Base-by-base conservation (phyloP, 1,140 invertebrate genomes). In the Amyelois transitella region DNA sequence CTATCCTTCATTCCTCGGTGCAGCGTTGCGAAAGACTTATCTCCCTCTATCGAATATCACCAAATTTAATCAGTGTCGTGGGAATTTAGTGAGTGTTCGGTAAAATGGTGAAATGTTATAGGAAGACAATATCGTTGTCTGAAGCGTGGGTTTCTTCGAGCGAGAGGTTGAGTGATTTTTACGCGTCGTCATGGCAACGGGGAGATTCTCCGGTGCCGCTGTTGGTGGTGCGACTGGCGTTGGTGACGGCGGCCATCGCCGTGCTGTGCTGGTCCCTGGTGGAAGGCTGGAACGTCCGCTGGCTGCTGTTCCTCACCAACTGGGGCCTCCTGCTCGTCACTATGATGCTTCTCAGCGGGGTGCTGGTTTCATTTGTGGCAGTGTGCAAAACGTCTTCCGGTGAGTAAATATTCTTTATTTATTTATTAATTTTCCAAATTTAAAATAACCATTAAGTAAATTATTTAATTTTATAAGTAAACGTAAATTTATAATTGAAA, bases 251-350 rank as follows among this genome's bases (percentile, higher is more conserved):
- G 1, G 66, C 77, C 5, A 25, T 74, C 20, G 74, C 57, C 14
- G 77, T 84, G 43, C 89, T 90, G 53, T 87, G 90, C n/a, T 92
- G 55, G 88, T 90, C 58, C 73, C 85, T 74, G 24, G 77, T 69
- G 59, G 6, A 58, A 59, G 54, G 62, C 7, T 28, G 55, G 52
- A 59, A 58, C 21, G 69, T 57, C 17, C 89, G 90, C 60, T 94
- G 92, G 92, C 77, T 91, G 3, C 92, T 94, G 25, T 94, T 92
- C 71, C 86, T 94, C n/a, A 94, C 93, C 8, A 91, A 94, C 66
- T 94, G 93, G 92, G 92, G 92, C 8, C 81, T 92, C 18, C 56
- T 89, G 0, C 58, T 91, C 0, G 89, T 91, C 7, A 70, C 87
- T 0, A 20, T 74, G 0, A 70, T 74, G 66, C 69, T 66, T 7